Percentiles rank a stretch among this genome's conserved stretches.
phyloP scores from a whole-genome alignment of 2,888 invertebrate genomes.

The Griposia aprilina region DNA sequence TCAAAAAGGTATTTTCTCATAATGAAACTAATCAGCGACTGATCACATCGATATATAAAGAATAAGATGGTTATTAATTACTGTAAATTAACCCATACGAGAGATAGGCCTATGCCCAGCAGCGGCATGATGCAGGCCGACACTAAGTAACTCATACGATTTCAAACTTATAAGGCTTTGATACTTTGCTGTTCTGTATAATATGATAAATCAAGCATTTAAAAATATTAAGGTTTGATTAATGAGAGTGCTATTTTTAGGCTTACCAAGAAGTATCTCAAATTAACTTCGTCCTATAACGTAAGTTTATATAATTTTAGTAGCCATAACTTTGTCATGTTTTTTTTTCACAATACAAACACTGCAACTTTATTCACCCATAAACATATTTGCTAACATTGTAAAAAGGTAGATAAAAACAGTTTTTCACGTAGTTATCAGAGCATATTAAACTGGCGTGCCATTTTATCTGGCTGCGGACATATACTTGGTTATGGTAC shows the following conservation, averaged over 20 bases:
- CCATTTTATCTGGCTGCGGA: constrained; percentile 48
- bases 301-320: not conserved
- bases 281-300: not conserved
- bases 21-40: not conserved
- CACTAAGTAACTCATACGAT: too few species aligned
- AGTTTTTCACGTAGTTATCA: constrained; percentile 48
- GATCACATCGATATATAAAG: not conserved
- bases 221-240: not conserved
- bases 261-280: too few species aligned
- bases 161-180: not conserved
- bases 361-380: not conserved
- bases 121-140: not conserved
- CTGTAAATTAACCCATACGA: not conserved
- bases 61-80: not conserved
- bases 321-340: not conserved
- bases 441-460: constrained; percentile 39
- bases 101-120: not conserved
- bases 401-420: constrained; percentile 24
- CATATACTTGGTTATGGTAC: constrained; percentile 23
- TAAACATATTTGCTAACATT: constrained; percentile 14
- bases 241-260: not conserved
- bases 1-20: not conserved
- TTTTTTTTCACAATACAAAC: constrained; percentile 7
- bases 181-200: not conserved
- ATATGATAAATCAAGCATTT: not conserved